Evolutionary conservation across 2,888 invertebrate species (phyloP).

Genomic region (Sphecodes monilicornis): DNA sequence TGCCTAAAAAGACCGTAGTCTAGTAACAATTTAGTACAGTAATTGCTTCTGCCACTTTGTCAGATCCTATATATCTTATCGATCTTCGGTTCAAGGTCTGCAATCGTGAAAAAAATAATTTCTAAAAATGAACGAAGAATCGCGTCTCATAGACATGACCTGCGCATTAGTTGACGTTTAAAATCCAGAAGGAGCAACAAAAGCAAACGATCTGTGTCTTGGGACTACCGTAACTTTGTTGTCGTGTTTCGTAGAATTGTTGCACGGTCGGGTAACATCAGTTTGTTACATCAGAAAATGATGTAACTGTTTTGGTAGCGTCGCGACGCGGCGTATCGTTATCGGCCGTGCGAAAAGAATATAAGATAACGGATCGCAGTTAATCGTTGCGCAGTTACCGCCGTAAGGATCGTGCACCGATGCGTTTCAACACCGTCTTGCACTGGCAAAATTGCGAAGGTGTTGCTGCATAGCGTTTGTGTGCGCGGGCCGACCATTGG

Average conservation of each 20-base stretch:
- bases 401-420: slow-evolving; percentile 1
- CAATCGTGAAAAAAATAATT: too few species aligned
- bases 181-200: not conserved
- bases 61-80: too few species aligned
- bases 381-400: not conserved
- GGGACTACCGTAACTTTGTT: not conserved
- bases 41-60: too few species aligned
- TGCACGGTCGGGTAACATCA: not conserved
- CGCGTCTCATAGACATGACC: too few species aligned
- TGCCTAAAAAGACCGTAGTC: too few species aligned
- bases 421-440: slow-evolving; percentile 11
- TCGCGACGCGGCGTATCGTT: not conserved
- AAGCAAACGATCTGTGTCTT: not conserved
- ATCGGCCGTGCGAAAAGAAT: not conserved
- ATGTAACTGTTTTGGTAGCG: not conserved
- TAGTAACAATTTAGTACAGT: too few species aligned
- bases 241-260: not conserved
- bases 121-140: not conserved
- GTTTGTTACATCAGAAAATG: not conserved
- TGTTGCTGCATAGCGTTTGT: slow-evolving; percentile 26
- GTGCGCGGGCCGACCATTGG: slow-evolving; percentile 63
- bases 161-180: too few species aligned
- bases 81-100: too few species aligned
- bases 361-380: not conserved
- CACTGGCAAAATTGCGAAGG: slow-evolving; percentile 29